A percentile compares a stretch with the other conserved stretches of the same genome.
phyloP scores from a whole-genome alignment of 1,140 invertebrate genomes.

The Proctacanthus coquilletti region DNA sequence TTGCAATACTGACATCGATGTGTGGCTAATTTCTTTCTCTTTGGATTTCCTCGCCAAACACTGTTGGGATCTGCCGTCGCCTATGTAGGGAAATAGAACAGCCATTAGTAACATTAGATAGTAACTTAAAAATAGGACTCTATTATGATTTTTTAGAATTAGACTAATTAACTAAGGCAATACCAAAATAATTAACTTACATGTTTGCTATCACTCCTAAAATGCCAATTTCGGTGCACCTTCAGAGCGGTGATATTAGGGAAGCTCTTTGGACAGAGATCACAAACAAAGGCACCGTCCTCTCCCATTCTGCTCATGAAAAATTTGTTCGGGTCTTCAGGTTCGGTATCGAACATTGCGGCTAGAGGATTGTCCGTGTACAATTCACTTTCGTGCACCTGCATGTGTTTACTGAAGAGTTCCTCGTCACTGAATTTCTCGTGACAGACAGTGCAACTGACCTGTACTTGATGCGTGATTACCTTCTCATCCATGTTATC shows the following conservation, averaged over 20 bases:
- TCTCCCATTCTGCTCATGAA: slow-evolving; percentile 26
- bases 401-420: slow-evolving; percentile 25
- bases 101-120: too few species aligned
- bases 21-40: slow-evolving; percentile 24
- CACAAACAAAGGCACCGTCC: slow-evolving; percentile 28
- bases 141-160: too few species aligned
- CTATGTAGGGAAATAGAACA: too few species aligned
- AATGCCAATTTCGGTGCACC: slow-evolving; percentile 32
- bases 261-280: slow-evolving; percentile 28
- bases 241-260: slow-evolving; percentile 28
- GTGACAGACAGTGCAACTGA: slow-evolving; percentile 21
- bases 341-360: slow-evolving; percentile 27
- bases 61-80: too few species aligned
- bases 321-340: slow-evolving; percentile 24
- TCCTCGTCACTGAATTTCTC: slow-evolving; percentile 26
- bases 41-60: too few species aligned
- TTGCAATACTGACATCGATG: slow-evolving; percentile 23
- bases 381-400: slow-evolving; percentile 25
- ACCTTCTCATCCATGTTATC: background rate
- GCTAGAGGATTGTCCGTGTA: slow-evolving; percentile 27
- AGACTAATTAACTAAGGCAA: too few species aligned
- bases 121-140: too few species aligned
- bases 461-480: background rate
- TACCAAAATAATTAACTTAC: slow-evolving; percentile 32
- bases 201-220: slow-evolving; percentile 32